Percentiles rank a stretch among this genome's conserved stretches.
phyloP scores from a whole-genome alignment of 2,113 vertebrate species.

The Falcunculus frontatus region DNA sequence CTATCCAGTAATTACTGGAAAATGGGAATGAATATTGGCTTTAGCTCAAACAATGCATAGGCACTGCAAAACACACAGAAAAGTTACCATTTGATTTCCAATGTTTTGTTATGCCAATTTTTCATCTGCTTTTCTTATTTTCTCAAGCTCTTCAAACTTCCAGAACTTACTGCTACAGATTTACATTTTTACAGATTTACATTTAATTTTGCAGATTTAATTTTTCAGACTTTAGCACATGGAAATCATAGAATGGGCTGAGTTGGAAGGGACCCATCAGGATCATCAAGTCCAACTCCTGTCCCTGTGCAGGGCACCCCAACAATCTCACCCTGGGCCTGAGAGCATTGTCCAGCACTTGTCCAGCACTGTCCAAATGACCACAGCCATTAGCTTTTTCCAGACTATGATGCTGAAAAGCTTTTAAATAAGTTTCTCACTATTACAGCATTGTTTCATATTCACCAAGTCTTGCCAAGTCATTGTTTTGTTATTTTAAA shows the following conservation, averaged over 20 bases:
- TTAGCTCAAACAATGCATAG: neutral
- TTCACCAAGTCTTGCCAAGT: neutral
- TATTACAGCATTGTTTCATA: neutral
- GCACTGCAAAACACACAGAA: neutral
- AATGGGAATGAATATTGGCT: neutral
- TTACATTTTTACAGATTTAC: neutral
- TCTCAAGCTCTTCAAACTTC: neutral
- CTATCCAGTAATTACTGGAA: neutral
- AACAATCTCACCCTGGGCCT: neutral
- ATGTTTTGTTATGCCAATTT: neutral
- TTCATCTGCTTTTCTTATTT: neutral
- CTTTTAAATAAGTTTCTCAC: neutral
- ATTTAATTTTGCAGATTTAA: too few relatives aligned
- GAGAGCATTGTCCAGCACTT: neutral
- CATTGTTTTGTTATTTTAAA: neutral
- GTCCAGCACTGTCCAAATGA: neutral
- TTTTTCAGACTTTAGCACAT: neutral
- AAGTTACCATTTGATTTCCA: neutral
- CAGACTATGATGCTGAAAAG: neutral
- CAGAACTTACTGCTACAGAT: neutral
- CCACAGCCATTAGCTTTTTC: neutral
- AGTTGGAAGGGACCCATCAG: neutral
- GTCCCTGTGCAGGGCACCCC: neutral
- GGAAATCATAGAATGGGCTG: neutral
- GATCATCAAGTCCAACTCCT: neutral